phyloP scores from a whole-genome alignment of 2,113 vertebrate species.

The Apaloderma vittatum region DNA sequence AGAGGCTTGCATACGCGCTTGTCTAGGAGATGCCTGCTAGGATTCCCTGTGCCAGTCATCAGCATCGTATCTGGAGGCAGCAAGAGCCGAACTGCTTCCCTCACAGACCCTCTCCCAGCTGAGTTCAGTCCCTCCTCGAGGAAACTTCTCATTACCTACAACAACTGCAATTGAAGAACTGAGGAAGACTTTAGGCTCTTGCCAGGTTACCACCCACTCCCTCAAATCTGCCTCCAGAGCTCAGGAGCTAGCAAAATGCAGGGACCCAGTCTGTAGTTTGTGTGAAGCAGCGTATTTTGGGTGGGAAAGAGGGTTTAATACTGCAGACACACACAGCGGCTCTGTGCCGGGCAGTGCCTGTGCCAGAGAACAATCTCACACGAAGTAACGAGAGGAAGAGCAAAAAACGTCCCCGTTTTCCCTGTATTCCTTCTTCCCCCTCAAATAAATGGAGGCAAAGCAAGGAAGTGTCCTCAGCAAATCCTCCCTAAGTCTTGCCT shows the following conservation, averaged over 20 bases:
- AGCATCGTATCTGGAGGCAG: neutral
- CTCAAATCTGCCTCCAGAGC: neutral
- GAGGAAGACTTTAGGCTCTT: neutral
- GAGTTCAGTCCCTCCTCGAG: neutral
- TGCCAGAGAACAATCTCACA: neutral
- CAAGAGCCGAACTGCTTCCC: neutral
- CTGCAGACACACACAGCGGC: neutral
- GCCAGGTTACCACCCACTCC: neutral
- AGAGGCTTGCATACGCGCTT: neutral
- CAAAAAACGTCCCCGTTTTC: rapidly evolving
- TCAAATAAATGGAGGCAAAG: neutral
- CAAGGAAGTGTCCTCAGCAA: rapidly evolving
- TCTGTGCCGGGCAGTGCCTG: neutral
- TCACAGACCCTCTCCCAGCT: neutral
- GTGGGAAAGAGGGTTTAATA: neutral
- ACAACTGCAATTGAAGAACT: neutral
- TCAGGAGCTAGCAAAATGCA: neutral
- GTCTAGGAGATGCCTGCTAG: neutral
- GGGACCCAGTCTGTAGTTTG: neutral
- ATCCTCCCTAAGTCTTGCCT: rapidly evolving
- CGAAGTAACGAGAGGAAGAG: neutral
- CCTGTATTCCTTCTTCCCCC: neutral
- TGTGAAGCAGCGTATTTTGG: neutral
- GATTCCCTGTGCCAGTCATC: neutral
- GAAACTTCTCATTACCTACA: neutral